Evolutionary conservation across 2,888 invertebrate genomes (phyloP), one percentile per base, ranked within the genome.

Genomic region (Eristalis arbustorum): DNA sequence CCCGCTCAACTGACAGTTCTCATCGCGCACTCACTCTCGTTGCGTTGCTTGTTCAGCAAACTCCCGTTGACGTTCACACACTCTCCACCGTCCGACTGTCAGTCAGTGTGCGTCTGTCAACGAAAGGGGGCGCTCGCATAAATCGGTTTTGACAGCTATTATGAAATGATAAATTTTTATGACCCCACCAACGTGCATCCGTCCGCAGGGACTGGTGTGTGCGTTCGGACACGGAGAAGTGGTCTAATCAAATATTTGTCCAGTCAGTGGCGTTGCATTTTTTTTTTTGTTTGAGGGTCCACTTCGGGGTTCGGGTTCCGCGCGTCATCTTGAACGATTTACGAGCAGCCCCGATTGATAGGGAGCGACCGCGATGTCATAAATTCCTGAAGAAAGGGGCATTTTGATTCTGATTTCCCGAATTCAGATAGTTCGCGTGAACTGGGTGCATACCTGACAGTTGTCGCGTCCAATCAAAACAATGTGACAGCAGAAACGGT

Each of bases 91-190:
- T 34, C 2, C 4, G 37, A 63, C 31, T 79, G 75, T 84, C 66
- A 71, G 62, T 74, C 40, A 66, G 42, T n/a, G 42, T n/a, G 59
- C 34, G 25, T 62, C n/a, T 68, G 3, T n/a, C 56, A 75, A 25
- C 18, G 49, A 42, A 64, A 42, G 68, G 72, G 57, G 68, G 66
- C 82, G 71, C 66, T 74, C 42, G 31, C 74, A 82, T 82, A 87
- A 87, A 87, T 87, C 85, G 82, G 23, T 74, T 87, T 71, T 82
- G 85, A 87, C 85, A 87, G 78, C 42, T 42, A 74, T 78, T 82
- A 72, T 78, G 74, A 78, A 87, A 87, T 83, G 85, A 78, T 82
- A 87, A 69, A 78, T 78, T 78, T 85, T 71, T 73, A 83, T 67
- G 80, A 78, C 73, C 82, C 69, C 71, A 61, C 49, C n/a, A 73